Percentiles rank a stretch among this genome's conserved stretches.
phyloP scores from a whole-genome alignment of 2,888 invertebrate species.

The Caenorhabditis uteleia region DNA sequence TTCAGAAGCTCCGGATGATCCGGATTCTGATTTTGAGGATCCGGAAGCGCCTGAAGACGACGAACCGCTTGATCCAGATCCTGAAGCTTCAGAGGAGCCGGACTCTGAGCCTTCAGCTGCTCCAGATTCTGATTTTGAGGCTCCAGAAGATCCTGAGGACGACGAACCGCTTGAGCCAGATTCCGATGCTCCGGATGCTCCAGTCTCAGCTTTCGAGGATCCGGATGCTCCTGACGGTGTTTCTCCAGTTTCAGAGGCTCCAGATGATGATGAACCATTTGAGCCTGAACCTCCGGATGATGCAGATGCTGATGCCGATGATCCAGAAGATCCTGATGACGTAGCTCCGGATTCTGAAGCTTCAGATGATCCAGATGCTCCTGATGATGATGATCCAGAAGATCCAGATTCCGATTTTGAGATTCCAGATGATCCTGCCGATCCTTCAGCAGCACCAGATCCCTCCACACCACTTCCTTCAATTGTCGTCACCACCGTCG shows the following conservation, averaged over 20 bases:
- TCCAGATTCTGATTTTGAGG: not conserved
- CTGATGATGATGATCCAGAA: conserved; percentile 7
- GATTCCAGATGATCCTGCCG: not conserved
- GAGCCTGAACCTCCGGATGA: not conserved
- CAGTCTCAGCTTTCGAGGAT: not conserved
- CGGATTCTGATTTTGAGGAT: not conserved
- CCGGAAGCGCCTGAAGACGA: not conserved
- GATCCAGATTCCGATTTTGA: not conserved
- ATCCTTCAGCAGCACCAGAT: conserved; percentile 5
- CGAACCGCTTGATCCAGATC: not conserved
- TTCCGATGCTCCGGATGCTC: not conserved
- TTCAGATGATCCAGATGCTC: conserved; percentile 2
- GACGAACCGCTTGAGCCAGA: conserved; percentile 3
- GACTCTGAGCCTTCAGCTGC: conserved; percentile 4
- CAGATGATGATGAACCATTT: not conserved
- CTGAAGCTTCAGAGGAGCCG: conserved; percentile 3
- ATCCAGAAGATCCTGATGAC: not conserved
- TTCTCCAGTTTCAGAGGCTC: no score
- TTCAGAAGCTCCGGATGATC: not conserved
- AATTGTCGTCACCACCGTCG: conserved; percentile 11
- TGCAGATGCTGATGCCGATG: not conserved
- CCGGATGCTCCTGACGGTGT: conserved; percentile 6
- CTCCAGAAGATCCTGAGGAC: conserved; percentile 2
- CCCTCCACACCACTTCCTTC: not conserved
- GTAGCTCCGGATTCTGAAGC: not conserved